These are phyloP conservation scores for Julus scandinavius DNA, from an alignment of 2,888 invertebrate species.

Conservation along the genomic window DNA sequence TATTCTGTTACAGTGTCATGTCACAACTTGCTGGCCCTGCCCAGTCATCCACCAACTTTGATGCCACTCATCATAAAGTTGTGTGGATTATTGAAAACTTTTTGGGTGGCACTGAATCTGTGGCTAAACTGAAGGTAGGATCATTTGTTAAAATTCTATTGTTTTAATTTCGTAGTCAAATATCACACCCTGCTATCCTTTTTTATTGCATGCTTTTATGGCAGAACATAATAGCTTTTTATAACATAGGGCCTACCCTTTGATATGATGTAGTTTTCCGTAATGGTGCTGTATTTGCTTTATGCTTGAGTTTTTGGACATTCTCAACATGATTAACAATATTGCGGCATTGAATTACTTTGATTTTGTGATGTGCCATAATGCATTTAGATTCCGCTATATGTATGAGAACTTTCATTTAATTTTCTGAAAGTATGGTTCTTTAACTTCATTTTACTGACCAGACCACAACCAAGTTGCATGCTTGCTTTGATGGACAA, in stretches of 20 bases:
- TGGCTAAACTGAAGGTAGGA: conserved; percentile 44
- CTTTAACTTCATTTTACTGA: too few relatives aligned
- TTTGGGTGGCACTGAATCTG: conserved; percentile 33
- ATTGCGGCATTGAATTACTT: too few relatives aligned
- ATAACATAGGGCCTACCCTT: background rate
- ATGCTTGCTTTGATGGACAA: too few relatives aligned
- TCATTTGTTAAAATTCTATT: background rate
- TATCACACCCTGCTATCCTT: background rate
- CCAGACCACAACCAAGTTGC: too few relatives aligned
- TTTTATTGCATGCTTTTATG: background rate
- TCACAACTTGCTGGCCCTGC: conserved; percentile 37
- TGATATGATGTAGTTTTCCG: background rate
- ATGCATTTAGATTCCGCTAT: too few relatives aligned
- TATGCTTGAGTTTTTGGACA: too few relatives aligned
- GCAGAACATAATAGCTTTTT: background rate
- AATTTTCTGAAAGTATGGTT: too few relatives aligned
- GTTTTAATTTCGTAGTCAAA: background rate
- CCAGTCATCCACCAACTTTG: background rate
- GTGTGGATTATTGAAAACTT: conserved; percentile 48
- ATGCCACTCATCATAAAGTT: background rate
- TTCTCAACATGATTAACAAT: too few relatives aligned
- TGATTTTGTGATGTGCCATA: too few relatives aligned
- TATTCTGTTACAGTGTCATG: conserved; percentile 38
- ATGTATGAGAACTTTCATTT: too few relatives aligned
- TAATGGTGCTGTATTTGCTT: too few relatives aligned